These are phyloP conservation scores for Psophia crepitans DNA, from an alignment of 2,113 vertebrate genomes.

Conservation along the genomic window DNA sequence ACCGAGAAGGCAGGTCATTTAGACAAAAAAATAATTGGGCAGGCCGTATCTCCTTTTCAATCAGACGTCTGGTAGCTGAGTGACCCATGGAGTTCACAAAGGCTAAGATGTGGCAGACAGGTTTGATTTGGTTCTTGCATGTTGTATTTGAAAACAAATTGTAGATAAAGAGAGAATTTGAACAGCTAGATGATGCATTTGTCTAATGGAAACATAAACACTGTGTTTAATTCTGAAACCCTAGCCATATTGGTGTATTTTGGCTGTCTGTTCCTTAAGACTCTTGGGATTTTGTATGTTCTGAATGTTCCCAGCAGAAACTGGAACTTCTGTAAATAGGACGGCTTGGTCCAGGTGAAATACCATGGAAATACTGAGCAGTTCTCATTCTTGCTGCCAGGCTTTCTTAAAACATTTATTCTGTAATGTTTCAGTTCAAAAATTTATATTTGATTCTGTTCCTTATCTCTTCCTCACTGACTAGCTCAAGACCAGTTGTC, in stretches of 20 bases:
- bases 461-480: not conserved
- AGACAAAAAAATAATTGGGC: not conserved
- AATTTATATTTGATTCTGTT: not conserved
- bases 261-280: not conserved
- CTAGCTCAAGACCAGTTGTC: conserved; percentile 60
- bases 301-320: conserved; percentile 47
- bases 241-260: not conserved
- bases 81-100: not conserved
- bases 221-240: not conserved
- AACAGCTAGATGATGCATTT: not conserved
- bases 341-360: conserved; percentile 19
- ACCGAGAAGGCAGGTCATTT: not conserved
- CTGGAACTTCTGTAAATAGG: conserved; percentile 18
- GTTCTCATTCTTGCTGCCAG: not conserved
- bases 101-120: not conserved
- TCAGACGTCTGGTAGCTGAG: not conserved
- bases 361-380: not conserved
- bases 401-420: not conserved
- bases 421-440: not conserved
- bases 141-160: not conserved
- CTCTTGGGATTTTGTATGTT: conserved; percentile 47
- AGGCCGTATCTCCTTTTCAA: not conserved
- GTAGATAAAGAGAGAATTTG: not conserved
- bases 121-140: not conserved
- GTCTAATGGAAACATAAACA: conserved; percentile 43